Conservation (phyloP, 2,113 vertebrate species). For the Tricholaema leucomelas region DNA sequence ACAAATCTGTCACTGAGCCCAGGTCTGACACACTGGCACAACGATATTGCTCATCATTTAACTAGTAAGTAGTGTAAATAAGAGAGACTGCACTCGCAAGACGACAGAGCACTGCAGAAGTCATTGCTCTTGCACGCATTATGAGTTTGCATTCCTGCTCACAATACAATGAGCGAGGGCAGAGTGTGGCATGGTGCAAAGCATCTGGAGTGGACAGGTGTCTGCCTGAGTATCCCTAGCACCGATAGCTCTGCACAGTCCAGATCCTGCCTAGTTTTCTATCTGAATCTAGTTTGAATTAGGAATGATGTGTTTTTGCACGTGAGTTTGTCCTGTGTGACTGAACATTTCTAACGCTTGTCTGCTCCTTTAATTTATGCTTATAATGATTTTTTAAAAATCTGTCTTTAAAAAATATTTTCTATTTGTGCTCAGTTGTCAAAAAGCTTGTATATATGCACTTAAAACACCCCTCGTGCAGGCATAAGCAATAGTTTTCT, state of each 20-base stretch:
- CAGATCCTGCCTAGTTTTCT: background rate
- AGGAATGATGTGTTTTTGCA: background rate
- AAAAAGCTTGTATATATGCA: slow-evolving; percentile 14
- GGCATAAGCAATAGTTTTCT: slow-evolving; percentile 7
- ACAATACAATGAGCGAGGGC: background rate
- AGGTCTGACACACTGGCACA: background rate
- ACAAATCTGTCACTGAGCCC: background rate
- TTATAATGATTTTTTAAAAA: background rate
- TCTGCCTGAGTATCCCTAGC: background rate
- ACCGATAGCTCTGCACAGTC: accelerated
- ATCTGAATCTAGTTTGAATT: background rate
- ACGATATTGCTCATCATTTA: background rate
- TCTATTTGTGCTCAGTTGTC: background rate
- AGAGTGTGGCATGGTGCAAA: background rate
- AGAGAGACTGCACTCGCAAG: background rate
- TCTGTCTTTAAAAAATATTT: slow-evolving; percentile 16
- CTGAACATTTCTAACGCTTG: background rate
- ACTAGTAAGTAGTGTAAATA: background rate
- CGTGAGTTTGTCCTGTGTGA: background rate
- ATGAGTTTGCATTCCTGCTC: background rate
- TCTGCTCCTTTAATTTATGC: background rate
- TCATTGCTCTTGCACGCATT: background rate
- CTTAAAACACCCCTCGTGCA: slow-evolving; percentile 7
- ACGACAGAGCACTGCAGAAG: background rate
- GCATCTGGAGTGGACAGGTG: accelerated